Conservation (phyloP, 2,888 invertebrate species). For the Drosophila stalkeri region DNA sequence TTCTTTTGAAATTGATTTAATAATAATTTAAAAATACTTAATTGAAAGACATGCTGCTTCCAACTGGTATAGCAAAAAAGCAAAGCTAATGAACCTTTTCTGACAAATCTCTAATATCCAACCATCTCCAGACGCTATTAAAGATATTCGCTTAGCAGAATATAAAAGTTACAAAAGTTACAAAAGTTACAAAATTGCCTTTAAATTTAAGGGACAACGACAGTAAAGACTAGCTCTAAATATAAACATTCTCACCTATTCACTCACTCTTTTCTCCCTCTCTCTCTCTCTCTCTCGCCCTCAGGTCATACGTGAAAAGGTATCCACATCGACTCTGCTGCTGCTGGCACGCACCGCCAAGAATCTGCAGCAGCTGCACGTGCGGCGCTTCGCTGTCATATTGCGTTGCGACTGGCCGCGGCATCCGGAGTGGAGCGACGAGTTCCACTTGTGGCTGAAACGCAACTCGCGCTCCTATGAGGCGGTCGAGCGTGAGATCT, state of each 20-base stretch:
- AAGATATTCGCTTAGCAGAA: background rate
- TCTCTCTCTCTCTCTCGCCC: background rate
- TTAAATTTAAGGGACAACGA: background rate
- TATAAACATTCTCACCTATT: background rate
- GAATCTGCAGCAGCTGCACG: slow-evolving; percentile 87
- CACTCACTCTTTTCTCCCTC: background rate
- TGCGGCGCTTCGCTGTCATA: slow-evolving; percentile 90
- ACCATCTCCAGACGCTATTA: background rate
- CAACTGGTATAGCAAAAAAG: too few species aligned
- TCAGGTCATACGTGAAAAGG: slow-evolving; percentile 90
- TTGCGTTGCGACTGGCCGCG: slow-evolving; percentile 90
- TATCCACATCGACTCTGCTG: slow-evolving; percentile 91
- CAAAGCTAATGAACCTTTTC: background rate
- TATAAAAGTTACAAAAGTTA: too few species aligned
- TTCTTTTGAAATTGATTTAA: background rate
- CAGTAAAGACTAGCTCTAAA: background rate
- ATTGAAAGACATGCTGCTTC: too few species aligned
- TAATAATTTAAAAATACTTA: background rate
- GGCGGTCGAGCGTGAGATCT: slow-evolving; percentile 89
- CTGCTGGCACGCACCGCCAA: slow-evolving; percentile 89
- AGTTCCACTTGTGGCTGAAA: slow-evolving; percentile 89
- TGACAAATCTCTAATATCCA: background rate
- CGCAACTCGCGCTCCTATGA: slow-evolving; percentile 88
- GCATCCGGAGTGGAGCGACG: slow-evolving; percentile 88
- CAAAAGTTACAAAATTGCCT: too few species aligned